Percentiles rank a stretch among this genome's conserved stretches.
phyloP scores from a whole-genome alignment of 2,888 invertebrate genomes.

The Drosophila percnosoma region DNA sequence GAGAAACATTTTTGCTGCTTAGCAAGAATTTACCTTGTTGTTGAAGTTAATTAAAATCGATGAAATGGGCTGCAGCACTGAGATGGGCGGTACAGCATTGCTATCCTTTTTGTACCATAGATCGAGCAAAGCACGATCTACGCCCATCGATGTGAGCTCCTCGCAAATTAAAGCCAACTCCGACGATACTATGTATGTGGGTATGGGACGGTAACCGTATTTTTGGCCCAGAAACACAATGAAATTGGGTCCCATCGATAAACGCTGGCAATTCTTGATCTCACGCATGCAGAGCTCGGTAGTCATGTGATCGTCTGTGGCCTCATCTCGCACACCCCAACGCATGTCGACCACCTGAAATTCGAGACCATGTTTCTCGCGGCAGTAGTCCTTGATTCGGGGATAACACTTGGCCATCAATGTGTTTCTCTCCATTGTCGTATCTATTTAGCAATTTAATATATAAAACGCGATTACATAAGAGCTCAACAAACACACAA shows the following conservation, averaged over 20 bases:
- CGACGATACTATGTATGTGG: slow-evolving; percentile 96
- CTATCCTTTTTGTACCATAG: slow-evolving; percentile 98
- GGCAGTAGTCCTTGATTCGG: slow-evolving; percentile 97
- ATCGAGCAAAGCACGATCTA: slow-evolving; percentile 93
- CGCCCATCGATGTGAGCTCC: slow-evolving; percentile 92
- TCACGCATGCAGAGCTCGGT: slow-evolving; percentile 99
- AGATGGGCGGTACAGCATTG: slow-evolving; percentile 97
- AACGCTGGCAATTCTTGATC: slow-evolving; percentile 97
- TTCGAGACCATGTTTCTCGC: slow-evolving; percentile 98
- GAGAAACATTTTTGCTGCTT: fast-evolving
- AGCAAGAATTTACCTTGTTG: slow-evolving; percentile 90
- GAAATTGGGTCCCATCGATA: slow-evolving; percentile 99
- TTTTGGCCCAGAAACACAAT: slow-evolving; percentile 99
- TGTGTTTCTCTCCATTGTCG: slow-evolving; percentile 98
- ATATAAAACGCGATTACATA: slow-evolving; percentile 49
- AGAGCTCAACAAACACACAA: slow-evolving; percentile 35
- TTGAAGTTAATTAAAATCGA: slow-evolving; percentile 98
- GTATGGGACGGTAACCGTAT: slow-evolving; percentile 98
- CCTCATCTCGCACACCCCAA: slow-evolving; percentile 99
- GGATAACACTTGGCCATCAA: slow-evolving; percentile 99
- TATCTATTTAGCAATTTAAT: slow-evolving; percentile 87
- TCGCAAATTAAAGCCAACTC: slow-evolving; percentile 95
- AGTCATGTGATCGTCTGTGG: slow-evolving; percentile 99
- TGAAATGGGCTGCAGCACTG: slow-evolving; percentile 97
- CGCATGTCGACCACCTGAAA: slow-evolving; percentile 99